Conservation (phyloP, 2,888 invertebrate species). For the Corythucha ciliata region DNA sequence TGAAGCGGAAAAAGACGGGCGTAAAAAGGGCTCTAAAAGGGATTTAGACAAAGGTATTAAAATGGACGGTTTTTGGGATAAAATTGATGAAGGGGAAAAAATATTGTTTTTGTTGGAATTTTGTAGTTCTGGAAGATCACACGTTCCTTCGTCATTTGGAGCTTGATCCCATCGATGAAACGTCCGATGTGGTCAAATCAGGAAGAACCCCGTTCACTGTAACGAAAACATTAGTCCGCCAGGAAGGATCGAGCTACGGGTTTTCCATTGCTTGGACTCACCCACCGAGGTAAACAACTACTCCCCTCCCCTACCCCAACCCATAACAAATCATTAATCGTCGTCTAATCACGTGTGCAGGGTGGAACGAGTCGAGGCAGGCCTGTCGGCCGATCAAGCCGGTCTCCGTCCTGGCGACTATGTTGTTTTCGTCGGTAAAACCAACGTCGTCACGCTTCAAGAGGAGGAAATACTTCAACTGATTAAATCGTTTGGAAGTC, state of each 20-base stretch:
- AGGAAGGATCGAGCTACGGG: conserved; percentile 57
- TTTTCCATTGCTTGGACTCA: conserved; percentile 85
- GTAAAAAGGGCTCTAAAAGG: conserved; percentile 41
- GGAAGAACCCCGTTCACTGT: conserved; percentile 78
- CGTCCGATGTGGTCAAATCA: conserved; percentile 43
- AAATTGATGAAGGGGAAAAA: not conserved
- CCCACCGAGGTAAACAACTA: conserved; percentile 59
- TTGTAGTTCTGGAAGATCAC: conserved; percentile 40
- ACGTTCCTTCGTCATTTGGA: conserved; percentile 58
- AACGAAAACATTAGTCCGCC: conserved; percentile 52
- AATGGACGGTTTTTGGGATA: not conserved
- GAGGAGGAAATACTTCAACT: conserved; percentile 56
- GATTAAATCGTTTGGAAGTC: conserved; percentile 59
- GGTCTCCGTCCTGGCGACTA: conserved; percentile 77
- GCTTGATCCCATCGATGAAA: conserved; percentile 54
- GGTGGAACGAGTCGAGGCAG: conserved; percentile 72
- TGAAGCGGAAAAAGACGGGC: conserved; percentile 41
- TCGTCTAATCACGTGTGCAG: conserved; percentile 41
- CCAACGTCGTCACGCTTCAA: conserved; percentile 74
- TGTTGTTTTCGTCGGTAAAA: conserved; percentile 77
- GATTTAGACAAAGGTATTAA: conserved; percentile 31
- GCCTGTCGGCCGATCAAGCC: conserved; percentile 71
- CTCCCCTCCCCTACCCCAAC: too few species aligned
- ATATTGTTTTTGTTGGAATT: not conserved
- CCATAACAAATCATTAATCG: too few species aligned